Evolutionary conservation across 2,797 vertebrate species (phyloP), one percentile per base, ranked within the genome.

Genomic region (Sebastes itinus): DNA sequence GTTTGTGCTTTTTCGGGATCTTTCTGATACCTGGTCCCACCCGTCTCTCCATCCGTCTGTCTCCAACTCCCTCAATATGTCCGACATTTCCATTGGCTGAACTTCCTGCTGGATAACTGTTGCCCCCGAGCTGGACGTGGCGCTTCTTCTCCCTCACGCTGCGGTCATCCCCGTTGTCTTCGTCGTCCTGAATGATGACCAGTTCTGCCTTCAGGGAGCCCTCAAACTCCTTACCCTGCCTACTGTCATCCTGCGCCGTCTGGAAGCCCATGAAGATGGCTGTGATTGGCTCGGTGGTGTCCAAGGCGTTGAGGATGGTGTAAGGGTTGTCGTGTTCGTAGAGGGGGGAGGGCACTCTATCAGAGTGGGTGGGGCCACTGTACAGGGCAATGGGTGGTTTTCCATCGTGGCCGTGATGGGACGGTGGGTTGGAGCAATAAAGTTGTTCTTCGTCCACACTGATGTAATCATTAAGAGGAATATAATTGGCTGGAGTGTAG

Each of bases 241-340:
- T 63, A 0, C 94, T 91, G 42, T 94, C 95, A 1, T 92, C 90
- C 3, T 96, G 94, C 1, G 95, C 42, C 0, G 87, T 92, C 86
- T 97, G 97, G 70, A 97, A 98, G 4, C 97, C 97, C 97, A 98
- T 97, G 91, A 98, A 98, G 83, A 98, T 93, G 95, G 98, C 98
- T 0, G 97, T 98, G 71, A 98, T 95, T 0, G 97, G 97, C 75
- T 97, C 96, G 0, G 92, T 93, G 59, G 95, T 83, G 2, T 97
- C 96, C 49, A 95, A 70, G 60, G 95, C 81, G 54, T 95, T 94
- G n/a, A 97, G 93, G 8, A 97, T 33, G 5, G 87, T 96, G 68
- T 94, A 97, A 9, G 87, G 92, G 25, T 90, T 55, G 54, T 97
- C 92, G 2, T 96, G 94, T 27, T 87, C 83, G 1, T 87, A 92